Evolutionary conservation across 2,113 vertebrate species (phyloP).

Genomic region (Zootoca vivipara): DNA sequence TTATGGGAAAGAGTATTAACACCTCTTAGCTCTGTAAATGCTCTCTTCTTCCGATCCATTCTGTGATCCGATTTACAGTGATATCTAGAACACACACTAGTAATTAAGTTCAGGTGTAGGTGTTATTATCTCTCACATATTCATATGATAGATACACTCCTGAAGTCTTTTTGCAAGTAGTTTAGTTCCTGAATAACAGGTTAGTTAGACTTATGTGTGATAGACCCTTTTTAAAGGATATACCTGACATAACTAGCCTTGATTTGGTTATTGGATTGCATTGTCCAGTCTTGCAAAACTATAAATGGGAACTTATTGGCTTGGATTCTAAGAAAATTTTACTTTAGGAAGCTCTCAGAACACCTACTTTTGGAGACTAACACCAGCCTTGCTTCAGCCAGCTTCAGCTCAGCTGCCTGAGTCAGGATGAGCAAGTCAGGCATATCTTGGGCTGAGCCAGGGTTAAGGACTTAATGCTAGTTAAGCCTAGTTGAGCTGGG

Average conservation of each 20-base stretch:
- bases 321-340: no score
- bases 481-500: no score
- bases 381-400: no score
- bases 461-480: no score
- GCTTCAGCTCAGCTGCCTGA: no score
- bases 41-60: not conserved
- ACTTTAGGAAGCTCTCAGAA: no score
- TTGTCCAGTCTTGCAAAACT: no score
- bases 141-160: not conserved
- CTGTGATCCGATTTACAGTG: not conserved
- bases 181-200: not conserved
- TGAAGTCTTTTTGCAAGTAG: not conserved
- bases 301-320: no score
- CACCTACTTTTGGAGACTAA: no score
- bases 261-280: not conserved
- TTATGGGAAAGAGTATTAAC: not conserved
- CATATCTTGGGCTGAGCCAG: no score
- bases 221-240: not conserved
- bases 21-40: conserved; percentile 7
- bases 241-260: not conserved
- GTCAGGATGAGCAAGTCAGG: no score
- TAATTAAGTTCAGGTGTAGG: not conserved
- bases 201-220: not conserved
- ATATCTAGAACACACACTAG: not conserved
- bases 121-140: not conserved